Base-by-base conservation (phyloP, 2,113 vertebrate species). In the Carassius carassius region DNA sequence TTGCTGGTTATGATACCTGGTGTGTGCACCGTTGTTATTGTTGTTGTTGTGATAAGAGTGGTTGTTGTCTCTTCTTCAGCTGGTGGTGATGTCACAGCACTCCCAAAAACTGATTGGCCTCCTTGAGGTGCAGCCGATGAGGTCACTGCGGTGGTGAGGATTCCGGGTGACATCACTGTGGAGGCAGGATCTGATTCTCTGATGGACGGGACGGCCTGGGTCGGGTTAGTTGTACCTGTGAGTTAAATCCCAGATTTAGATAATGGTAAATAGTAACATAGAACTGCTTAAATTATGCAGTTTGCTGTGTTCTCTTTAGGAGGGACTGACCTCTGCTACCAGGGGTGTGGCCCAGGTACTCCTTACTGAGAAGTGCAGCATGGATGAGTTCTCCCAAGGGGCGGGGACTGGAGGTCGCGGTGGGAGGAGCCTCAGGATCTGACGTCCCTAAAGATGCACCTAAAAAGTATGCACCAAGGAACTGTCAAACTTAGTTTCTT, bases 21-120 rank as follows among this genome's bases (percentile, higher is more conserved):
- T 63, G 94, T 94, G 87, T 97, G 96, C 89, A 97, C 96, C 0
- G 96, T 98, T 25, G 96, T 98, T 86, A 98, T 96, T 12, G 97
- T 98, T 1, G 97, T 98, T 0, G 97, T 98, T 73, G 96, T 98
- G 86, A 98, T 98, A 86, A 97, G 92, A 32, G 96, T 97, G n/a
- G 96, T 98, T 1, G 96, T 97, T 19, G 96, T 98, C 92, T 97
- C 97, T 85, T 97, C 96, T 83, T 97, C 96, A 1, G 93, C 81
- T 60, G 94, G 94, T 13, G 93, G 89, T n/a, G 92, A 92, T 70
- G 94, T 85, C 88, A 95, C 91, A n/a, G 86, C 86, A 62, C 82
- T 90, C 77, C 91, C 92, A 2, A 85, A 84, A 82, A 90, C 89
- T 2, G 84, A 83, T 58, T 91, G 92, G 78, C 91, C 67, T 65